phyloP scores from a whole-genome alignment of 1,140 invertebrate species.

The Neodiprion lecontei region DNA sequence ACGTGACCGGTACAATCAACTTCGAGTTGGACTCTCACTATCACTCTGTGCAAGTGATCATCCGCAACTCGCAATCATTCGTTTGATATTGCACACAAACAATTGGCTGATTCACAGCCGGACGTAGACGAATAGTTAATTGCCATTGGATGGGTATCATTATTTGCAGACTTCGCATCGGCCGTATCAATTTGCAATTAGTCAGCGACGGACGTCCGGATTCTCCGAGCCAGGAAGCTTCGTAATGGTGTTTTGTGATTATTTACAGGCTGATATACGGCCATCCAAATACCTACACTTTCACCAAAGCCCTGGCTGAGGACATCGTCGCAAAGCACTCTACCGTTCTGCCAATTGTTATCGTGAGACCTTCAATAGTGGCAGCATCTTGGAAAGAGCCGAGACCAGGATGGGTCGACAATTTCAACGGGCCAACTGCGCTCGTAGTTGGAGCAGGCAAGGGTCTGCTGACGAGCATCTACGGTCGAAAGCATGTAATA shows the following conservation, averaged over 20 bases:
- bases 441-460: neutral
- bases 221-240: neutral
- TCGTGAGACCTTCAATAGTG: constrained; percentile 26
- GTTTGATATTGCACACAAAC: too few species aligned
- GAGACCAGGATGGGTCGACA: constrained; percentile 13
- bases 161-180: too few species aligned
- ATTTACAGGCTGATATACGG: constrained; percentile 45
- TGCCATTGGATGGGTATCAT: too few species aligned
- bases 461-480: neutral
- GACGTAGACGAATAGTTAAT: too few species aligned
- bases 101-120: too few species aligned
- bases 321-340: constrained; percentile 22
- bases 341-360: constrained; percentile 23
- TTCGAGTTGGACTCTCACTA: too few species aligned
- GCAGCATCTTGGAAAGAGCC: constrained; percentile 18
- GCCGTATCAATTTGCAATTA: too few species aligned
- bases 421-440: constrained; percentile 3
- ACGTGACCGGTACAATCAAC: too few species aligned
- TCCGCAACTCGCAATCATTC: too few species aligned
- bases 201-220: too few species aligned
- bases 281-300: constrained; percentile 34
- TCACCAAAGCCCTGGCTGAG: constrained; percentile 34
- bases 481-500: neutral
- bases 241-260: neutral
- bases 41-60: too few species aligned